These are phyloP conservation scores for Drosophila affinis DNA, from an alignment of 2,888 invertebrate genomes.

Conservation along the genomic window DNA sequence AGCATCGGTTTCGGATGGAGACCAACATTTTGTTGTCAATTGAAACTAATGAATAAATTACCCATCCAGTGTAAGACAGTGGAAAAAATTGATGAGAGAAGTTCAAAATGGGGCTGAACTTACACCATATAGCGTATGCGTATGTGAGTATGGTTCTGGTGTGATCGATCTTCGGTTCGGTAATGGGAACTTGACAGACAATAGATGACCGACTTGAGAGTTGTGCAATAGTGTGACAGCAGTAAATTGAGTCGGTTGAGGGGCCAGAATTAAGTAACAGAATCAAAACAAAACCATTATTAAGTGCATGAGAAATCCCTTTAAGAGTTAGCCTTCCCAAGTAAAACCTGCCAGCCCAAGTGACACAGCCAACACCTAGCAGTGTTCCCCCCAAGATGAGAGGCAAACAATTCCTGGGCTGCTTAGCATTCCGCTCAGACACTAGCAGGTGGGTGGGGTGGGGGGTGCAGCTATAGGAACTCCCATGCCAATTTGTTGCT, in stretches of 20 bases:
- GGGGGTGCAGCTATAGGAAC: conserved; percentile 14
- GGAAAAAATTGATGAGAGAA: conserved; percentile 61
- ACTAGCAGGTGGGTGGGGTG: conserved; percentile 27
- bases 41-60: conserved; percentile 72
- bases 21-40: conserved; percentile 59
- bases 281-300: conserved; percentile 22
- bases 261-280: conserved; percentile 1
- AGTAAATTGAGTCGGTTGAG: conserved; percentile 17
- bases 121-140: conserved; percentile 71
- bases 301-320: not conserved
- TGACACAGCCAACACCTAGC: conserved; percentile 5
- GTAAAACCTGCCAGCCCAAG: conserved; percentile 1
- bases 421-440: conserved; percentile 63
- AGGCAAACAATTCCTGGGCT: conserved; percentile 13
- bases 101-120: conserved; percentile 86
- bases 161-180: conserved; percentile 8
- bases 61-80: conserved; percentile 35
- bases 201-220: conserved; percentile 29
- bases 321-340: not conserved
- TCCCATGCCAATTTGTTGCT: conserved; percentile 53
- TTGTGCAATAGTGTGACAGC: conserved; percentile 37
- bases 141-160: conserved; percentile 3
- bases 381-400: not conserved
- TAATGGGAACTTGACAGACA: conserved; percentile 22
- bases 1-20: conserved; percentile 15